These are phyloP conservation scores for Hemitrygon akajei DNA, from an alignment of 2,797 vertebrate genomes.

Conservation along the genomic window DNA sequence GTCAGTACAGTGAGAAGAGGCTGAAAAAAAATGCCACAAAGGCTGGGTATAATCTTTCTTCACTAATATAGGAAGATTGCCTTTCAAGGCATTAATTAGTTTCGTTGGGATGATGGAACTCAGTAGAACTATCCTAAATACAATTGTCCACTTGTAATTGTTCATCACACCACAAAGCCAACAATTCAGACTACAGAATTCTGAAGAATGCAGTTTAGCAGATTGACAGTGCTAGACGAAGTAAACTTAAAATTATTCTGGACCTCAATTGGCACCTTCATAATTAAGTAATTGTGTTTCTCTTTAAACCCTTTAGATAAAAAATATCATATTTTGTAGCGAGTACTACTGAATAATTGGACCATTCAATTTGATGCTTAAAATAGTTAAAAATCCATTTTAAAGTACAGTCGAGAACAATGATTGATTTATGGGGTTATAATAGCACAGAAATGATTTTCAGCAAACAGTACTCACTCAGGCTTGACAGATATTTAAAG, in stretches of 20 bases:
- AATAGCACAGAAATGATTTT: neutral
- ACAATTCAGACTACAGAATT: neutral
- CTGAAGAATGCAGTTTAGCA: neutral
- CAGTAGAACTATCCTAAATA: neutral
- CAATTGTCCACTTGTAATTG: neutral
- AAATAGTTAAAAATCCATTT: neutral
- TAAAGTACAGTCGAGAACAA: neutral
- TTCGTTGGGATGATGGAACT: neutral
- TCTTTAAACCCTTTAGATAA: neutral
- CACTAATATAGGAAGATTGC: neutral
- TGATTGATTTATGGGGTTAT: neutral
- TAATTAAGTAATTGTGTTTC: conserved; percentile 6
- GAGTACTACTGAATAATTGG: neutral
- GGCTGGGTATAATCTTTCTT: neutral
- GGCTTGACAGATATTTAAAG: neutral
- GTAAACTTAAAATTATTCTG: neutral
- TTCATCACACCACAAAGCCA: neutral
- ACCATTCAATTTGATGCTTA: neutral
- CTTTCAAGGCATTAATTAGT: neutral
- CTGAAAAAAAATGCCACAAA: neutral
- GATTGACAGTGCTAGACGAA: neutral
- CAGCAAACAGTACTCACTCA: neutral
- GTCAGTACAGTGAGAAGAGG: neutral
- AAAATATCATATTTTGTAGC: neutral
- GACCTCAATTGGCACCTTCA: neutral